phyloP scores from a whole-genome alignment of 1,140 invertebrate genomes.

The Papilio xuthus region DNA sequence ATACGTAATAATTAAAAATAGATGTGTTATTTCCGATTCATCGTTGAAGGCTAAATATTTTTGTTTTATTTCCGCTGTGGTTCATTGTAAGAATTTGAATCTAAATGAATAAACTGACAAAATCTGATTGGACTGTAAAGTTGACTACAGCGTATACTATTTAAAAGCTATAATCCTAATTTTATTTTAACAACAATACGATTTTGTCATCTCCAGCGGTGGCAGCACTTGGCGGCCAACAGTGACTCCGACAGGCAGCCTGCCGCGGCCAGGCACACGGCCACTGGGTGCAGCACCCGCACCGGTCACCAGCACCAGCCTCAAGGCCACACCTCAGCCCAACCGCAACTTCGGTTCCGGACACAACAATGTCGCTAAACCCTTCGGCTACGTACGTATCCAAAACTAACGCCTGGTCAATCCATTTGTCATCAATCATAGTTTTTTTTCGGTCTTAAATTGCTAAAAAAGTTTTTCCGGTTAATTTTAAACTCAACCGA shows the following conservation, averaged over 20 bases:
- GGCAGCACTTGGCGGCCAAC: slow-evolving; percentile 90
- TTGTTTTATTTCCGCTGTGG: neutral
- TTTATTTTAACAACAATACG: neutral
- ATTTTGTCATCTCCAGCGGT: slow-evolving; percentile 82
- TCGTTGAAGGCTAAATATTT: neutral
- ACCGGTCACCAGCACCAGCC: slow-evolving; percentile 93
- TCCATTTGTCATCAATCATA: no score
- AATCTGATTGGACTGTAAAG: no score
- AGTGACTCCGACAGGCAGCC: slow-evolving; percentile 86
- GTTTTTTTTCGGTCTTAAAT: no score
- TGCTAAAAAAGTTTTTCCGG: no score
- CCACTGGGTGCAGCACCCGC: slow-evolving; percentile 81
- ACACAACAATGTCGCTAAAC: slow-evolving; percentile 93
- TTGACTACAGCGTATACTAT: no score
- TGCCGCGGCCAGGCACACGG: slow-evolving; percentile 84
- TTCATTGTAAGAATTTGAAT: neutral
- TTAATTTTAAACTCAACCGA: no score
- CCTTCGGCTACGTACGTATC: slow-evolving; percentile 83
- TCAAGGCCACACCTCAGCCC: slow-evolving; percentile 88
- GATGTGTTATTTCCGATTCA: slow-evolving; percentile 17
- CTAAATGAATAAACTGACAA: neutral
- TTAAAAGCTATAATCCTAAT: no score
- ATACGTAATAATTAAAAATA: slow-evolving; percentile 21
- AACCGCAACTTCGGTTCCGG: slow-evolving; percentile 89
- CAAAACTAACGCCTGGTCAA: neutral